A percentile compares a stretch with the other conserved stretches of the same genome.
Conservation (phyloP, 2,888 invertebrate genomes). For the Cynaeus angustus region DNA sequence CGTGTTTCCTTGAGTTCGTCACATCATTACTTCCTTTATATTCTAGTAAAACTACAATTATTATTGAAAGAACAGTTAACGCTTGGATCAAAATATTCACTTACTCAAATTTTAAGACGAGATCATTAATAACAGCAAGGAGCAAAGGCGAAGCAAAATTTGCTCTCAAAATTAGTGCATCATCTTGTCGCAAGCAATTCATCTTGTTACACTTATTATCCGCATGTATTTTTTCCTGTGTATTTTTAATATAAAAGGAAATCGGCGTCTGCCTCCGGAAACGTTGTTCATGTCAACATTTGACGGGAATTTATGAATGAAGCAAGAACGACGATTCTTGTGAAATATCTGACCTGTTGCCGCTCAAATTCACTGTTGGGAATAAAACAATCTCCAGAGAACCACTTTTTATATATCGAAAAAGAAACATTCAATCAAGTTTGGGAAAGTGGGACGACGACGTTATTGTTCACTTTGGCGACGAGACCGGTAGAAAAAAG, state of each 20-base stretch:
- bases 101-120: too few species aligned
- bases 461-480: conserved; percentile 2
- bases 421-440: conserved; percentile 40
- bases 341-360: conserved; percentile 42
- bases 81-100: too few species aligned
- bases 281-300: conserved; percentile 25
- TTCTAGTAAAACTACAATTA: too few species aligned
- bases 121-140: too few species aligned
- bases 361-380: conserved; percentile 31
- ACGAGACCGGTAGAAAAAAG: not conserved
- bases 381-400: conserved; percentile 21
- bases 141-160: too few species aligned
- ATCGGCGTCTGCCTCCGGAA: conserved; percentile 3
- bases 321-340: conserved; percentile 21
- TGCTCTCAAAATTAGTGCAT: too few species aligned
- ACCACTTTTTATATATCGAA: conserved; percentile 38
- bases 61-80: too few species aligned
- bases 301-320: conserved; percentile 37
- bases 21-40: too few species aligned
- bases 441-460: conserved; percentile 14
- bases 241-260: too few species aligned
- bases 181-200: not conserved
- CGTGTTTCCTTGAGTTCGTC: too few species aligned
- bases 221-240: too few species aligned
- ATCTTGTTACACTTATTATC: conserved; percentile 1